A percentile compares a stretch with the other conserved stretches of the same genome.
phyloP scores from a whole-genome alignment of 1,140 invertebrate species.

The Helicoverpa armigera region DNA sequence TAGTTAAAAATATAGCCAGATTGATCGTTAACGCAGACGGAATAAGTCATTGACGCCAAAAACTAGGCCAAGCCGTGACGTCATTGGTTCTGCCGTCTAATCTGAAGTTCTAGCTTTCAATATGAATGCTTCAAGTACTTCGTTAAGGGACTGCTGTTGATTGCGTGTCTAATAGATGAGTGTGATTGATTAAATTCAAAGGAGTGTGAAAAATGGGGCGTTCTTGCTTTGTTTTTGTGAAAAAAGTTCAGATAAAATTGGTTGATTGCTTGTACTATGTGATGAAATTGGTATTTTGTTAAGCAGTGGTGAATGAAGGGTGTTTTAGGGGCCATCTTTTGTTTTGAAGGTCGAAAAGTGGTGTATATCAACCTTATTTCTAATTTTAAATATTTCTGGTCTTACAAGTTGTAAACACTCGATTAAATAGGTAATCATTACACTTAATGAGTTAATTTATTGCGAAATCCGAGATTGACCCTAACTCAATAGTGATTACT shows the following conservation, averaged over 20 bases:
- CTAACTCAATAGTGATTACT: not conserved
- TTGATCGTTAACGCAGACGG: not conserved
- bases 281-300: too few species aligned
- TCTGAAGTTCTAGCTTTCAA: not conserved
- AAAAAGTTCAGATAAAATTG: too few species aligned
- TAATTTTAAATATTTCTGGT: too few species aligned
- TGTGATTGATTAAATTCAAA: not conserved
- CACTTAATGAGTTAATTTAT: not conserved
- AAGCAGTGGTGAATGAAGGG: too few species aligned
- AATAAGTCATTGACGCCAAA: conserved; percentile 2
- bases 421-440: not conserved
- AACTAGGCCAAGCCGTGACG: conserved; percentile 2
- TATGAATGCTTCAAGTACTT: not conserved
- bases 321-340: too few species aligned
- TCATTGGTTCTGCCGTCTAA: not conserved
- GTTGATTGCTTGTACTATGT: too few species aligned
- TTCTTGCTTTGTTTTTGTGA: not conserved
- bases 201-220: not conserved
- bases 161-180: not conserved
- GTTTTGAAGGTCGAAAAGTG: too few species aligned
- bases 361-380: too few species aligned
- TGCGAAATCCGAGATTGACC: not conserved
- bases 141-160: conserved; percentile 12
- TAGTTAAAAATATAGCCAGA: not conserved
- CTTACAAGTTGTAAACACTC: too few species aligned